Base-by-base conservation (phyloP, 2,888 invertebrate species). In the Lagria hirta region DNA sequence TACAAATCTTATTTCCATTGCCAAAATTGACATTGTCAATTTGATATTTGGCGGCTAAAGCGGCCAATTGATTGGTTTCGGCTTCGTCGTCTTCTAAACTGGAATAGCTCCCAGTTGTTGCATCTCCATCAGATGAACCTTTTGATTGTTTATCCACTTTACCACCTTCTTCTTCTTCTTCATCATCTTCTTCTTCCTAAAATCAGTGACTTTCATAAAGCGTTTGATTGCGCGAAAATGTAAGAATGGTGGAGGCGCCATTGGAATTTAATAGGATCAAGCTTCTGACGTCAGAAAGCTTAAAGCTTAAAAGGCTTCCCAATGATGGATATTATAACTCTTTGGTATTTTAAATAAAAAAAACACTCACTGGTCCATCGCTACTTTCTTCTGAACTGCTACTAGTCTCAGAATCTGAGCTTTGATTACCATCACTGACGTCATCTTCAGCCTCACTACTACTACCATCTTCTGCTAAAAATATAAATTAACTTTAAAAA, bases 81-180 rank as follows among this genome's bases (percentile, higher is more conserved):
- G 71, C 74, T 53, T 75, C 75, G 48, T 77, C 76, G 49, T 76
- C 76, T 60, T 77, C 76, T 29, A 77, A 62, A 55, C 76, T 76
- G 11, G 75, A 75, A 55, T 76, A 77, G 54, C 75, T 75, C 18
- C 75, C 75, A 4, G 76, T 76, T 4, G 76, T 77, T 2, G 71
- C 75, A 49, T 75, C 75, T 1, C 74, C 73, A 54, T 75, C 73
- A 2, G 71, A 70, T 6, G 70, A 71, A 8, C 70, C 68, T 48
- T 71, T 71, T 8, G 70, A 71, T 29, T 61, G 59, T 50, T 70
- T 70, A 47, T 65, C 66, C 16, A 57, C 57, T 14, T 52, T 51
- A 11, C 48, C 61, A 22, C 52, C 60, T 34, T 57, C 61, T 5
- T 55, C 62, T 16, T 57, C 62, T 48, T 62, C 66, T 21, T 62